Conservation (phyloP, 1,140 invertebrate species). For the Araneus ventricosus region DNA sequence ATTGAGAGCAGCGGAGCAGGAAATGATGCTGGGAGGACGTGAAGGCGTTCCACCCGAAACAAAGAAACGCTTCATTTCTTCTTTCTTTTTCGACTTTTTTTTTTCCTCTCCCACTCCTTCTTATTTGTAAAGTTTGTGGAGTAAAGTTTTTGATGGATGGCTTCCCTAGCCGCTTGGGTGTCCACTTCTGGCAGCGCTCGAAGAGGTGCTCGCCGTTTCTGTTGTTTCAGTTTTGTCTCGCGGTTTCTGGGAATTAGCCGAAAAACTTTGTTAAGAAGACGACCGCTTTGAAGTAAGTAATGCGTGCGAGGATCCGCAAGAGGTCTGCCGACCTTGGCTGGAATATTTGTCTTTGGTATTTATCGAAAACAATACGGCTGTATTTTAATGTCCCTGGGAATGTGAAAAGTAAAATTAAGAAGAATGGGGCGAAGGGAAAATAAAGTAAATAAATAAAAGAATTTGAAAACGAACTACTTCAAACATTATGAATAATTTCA, state of each 20-base stretch:
- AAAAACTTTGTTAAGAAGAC: no score
- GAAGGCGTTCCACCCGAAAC: slow-evolving; percentile 21
- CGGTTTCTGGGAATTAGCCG: background rate
- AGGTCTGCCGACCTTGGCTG: no score
- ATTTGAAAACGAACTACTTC: no score
- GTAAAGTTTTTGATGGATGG: slow-evolving; percentile 50
- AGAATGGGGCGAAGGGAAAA: no score
- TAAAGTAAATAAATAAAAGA: no score
- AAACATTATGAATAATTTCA: no score
- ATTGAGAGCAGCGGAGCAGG: slow-evolving; percentile 21
- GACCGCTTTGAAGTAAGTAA: background rate
- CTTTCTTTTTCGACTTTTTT: background rate
- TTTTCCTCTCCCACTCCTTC: background rate
- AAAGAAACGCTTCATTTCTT: slow-evolving; percentile 4
- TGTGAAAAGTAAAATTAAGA: no score
- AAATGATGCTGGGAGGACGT: slow-evolving; percentile 8
- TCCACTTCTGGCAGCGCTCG: no score
- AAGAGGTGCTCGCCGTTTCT: background rate
- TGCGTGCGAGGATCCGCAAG: no score
- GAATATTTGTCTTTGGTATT: no score
- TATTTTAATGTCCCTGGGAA: no score
- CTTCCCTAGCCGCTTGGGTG: background rate
- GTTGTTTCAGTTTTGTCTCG: background rate
- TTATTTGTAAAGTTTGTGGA: slow-evolving; percentile 26
- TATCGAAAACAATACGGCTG: no score